Conservation (phyloP, 2,888 invertebrate species). For the Dione vanillae region DNA sequence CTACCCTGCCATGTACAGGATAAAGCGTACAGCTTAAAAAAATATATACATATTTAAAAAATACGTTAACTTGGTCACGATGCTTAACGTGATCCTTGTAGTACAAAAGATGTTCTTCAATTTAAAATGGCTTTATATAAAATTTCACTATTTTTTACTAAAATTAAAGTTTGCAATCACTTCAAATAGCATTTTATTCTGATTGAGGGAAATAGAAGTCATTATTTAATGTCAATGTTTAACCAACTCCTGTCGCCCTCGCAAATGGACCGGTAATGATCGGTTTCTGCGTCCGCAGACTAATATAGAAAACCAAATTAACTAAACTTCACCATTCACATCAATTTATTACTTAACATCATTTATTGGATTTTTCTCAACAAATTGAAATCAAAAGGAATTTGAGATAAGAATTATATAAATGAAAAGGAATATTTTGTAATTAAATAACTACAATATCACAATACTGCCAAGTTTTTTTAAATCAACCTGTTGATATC, state of each 20-base stretch:
- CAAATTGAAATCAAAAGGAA: neutral
- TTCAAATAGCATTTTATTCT: constrained; percentile 47
- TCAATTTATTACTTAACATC: constrained; percentile 42
- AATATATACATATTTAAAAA: no score
- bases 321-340: constrained; percentile 41
- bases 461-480: no score
- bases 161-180: constrained; percentile 21
- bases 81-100: no score
- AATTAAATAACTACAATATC: no score
- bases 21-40: no score
- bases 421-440: no score
- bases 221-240: constrained; percentile 80
- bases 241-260: constrained; percentile 67
- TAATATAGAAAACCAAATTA: constrained; percentile 43
- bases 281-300: constrained; percentile 53
- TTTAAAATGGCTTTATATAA: no score
- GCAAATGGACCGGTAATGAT: constrained; percentile 80
- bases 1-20: no score
- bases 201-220: constrained; percentile 73
- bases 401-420: neutral
- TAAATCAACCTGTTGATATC: no score
- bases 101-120: no score
- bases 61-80: no score
- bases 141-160: neutral
- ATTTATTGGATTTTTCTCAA: constrained; percentile 28